A percentile compares a stretch with the other conserved stretches of the same genome.
phyloP scores from a whole-genome alignment of 2,888 invertebrate genomes.

The Hydrotaea cyrtoneurina region DNA sequence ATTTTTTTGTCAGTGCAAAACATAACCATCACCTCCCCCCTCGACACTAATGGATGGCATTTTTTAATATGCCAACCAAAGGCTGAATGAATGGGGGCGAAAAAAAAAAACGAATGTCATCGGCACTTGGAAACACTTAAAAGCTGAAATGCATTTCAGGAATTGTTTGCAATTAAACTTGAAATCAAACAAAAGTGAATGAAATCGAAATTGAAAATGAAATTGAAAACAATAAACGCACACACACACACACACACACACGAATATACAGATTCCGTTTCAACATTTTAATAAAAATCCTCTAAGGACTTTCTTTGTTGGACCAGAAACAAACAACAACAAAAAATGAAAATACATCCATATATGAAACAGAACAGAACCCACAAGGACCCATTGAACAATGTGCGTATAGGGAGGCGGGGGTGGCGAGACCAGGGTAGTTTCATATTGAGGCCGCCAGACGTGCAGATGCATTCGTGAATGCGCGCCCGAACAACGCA shows the following conservation, averaged over 20 bases:
- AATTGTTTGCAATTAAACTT: constrained; percentile 39
- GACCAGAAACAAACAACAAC: no score
- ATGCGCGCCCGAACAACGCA: constrained; percentile 6
- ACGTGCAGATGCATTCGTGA: constrained; percentile 17
- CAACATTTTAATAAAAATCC: constrained; percentile 9
- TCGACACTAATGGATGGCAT: neutral
- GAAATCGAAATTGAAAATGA: constrained; percentile 39
- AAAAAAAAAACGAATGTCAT: no score
- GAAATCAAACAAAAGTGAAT: constrained; percentile 33
- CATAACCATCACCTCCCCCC: no score
- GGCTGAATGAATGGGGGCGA: neutral
- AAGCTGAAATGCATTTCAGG: constrained; percentile 14
- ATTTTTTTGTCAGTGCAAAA: neutral
- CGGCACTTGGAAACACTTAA: constrained; percentile 7
- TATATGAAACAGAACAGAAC: no score
- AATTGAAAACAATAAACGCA: neutral
- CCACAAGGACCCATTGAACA: neutral
- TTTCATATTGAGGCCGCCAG: constrained; percentile 9
- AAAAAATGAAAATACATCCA: neutral
- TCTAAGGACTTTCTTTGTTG: constrained; percentile 14
- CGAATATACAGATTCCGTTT: neutral
- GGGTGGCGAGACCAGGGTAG: constrained; percentile 16
- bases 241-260: neutral
- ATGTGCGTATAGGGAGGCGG: neutral
- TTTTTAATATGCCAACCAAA: neutral